Conservation (phyloP, 2,113 vertebrate species). For the Gymnorhina tibicen region DNA sequence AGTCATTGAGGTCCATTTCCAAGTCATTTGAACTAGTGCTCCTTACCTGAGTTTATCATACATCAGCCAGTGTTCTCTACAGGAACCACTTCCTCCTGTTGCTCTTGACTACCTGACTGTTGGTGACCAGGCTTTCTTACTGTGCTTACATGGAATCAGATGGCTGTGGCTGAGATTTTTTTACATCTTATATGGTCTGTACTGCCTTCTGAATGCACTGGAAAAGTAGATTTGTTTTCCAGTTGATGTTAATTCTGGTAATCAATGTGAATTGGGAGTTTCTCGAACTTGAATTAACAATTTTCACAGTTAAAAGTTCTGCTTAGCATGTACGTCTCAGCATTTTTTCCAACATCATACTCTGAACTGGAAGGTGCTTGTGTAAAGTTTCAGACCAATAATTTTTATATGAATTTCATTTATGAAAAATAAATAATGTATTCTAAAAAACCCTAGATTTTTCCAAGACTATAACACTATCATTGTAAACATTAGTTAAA, state of each 20-base stretch:
- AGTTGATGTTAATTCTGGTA: not conserved
- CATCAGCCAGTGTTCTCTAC: not conserved
- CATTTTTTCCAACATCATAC: not conserved
- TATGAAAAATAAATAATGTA: not conserved
- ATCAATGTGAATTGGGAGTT: not conserved
- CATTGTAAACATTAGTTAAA: not conserved
- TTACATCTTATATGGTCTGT: not conserved
- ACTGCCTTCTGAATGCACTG: not conserved
- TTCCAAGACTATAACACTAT: not conserved
- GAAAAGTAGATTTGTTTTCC: not conserved
- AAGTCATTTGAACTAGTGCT: not conserved
- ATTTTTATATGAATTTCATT: not conserved
- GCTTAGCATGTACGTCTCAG: not conserved
- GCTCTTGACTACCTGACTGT: not conserved
- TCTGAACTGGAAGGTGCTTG: not conserved
- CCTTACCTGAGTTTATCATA: not conserved
- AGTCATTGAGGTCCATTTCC: not conserved
- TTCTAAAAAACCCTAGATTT: not conserved
- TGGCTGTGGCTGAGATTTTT: not conserved
- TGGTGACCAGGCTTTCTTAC: not conserved
- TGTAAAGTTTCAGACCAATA: not conserved
- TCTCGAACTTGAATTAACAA: not conserved
- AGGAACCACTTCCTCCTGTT: not conserved
- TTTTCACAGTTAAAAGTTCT: not conserved
- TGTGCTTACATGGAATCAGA: not conserved